These are phyloP conservation scores for Taeniopygia guttata DNA, from an alignment of 2,797 vertebrate species.

Conservation along the genomic window DNA sequence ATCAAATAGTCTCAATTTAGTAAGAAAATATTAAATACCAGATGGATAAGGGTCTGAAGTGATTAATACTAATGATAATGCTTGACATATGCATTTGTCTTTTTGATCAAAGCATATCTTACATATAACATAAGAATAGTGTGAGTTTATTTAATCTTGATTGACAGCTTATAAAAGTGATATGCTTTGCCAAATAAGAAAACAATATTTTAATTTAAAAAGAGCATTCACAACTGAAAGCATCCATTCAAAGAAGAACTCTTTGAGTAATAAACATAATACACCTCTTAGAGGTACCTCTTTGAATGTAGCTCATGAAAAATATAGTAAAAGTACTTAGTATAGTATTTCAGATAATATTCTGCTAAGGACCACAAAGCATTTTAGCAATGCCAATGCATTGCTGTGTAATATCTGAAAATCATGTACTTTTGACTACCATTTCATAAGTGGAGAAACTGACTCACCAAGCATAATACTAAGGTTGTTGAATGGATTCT, in stretches of 20 bases:
- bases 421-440: background rate
- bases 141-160: slow-evolving; percentile 12
- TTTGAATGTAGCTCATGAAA: background rate
- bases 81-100: background rate
- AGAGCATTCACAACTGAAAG: background rate
- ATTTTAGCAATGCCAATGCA: background rate
- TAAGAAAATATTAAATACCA: background rate
- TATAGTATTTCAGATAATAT: background rate
- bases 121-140: background rate
- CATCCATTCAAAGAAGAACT: background rate
- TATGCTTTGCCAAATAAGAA: background rate
- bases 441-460: background rate
- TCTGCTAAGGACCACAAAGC: background rate
- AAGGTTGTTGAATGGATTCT: background rate
- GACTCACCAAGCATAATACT: background rate
- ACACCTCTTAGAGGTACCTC: background rate
- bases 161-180: background rate
- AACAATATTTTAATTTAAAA: background rate
- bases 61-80: background rate
- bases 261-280: background rate
- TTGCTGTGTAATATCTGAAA: background rate
- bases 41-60: background rate
- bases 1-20: background rate
- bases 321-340: background rate
- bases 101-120: slow-evolving; percentile 19